These are phyloP conservation scores for Chrysolina americana DNA, from an alignment of 2,888 invertebrate species.

Conservation along the genomic window DNA sequence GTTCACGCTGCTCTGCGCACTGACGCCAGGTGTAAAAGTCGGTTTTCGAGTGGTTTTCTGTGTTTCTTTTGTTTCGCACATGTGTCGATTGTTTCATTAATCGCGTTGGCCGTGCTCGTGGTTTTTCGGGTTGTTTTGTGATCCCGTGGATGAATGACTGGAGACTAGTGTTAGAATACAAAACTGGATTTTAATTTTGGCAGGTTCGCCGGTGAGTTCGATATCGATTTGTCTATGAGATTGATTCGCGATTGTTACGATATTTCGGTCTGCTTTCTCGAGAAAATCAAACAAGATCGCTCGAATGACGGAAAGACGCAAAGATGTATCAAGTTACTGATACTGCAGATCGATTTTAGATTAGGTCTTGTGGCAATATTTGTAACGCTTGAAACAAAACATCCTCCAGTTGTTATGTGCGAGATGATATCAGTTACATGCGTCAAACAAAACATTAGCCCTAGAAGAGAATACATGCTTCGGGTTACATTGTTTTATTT, in stretches of 20 bases:
- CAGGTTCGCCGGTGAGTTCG: conserved; percentile 47
- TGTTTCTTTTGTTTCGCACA: conserved; percentile 48
- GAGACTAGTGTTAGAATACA: conserved; percentile 35
- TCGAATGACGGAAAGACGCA: background rate
- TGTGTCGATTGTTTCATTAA: conserved; percentile 22
- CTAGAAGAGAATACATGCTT: no score
- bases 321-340: no score
- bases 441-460: no score
- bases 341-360: no score
- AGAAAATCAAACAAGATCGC: background rate
- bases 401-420: no score
- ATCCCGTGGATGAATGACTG: conserved; percentile 32
- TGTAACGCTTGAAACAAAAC: no score
- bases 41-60: conserved; percentile 43
- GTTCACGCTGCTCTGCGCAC: conserved; percentile 46
- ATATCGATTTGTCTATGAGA: conserved; percentile 1
- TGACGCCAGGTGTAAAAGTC: conserved; percentile 57
- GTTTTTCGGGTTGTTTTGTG: conserved; percentile 36
- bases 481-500: no score
- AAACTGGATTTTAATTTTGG: conserved; percentile 52
- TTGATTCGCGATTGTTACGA: no score
- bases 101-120: background rate
- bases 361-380: no score
- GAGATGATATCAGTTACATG: no score
- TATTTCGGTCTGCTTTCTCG: background rate